phyloP scores from a whole-genome alignment of 2,113 vertebrate species.

The Spermophilus dauricus region DNA sequence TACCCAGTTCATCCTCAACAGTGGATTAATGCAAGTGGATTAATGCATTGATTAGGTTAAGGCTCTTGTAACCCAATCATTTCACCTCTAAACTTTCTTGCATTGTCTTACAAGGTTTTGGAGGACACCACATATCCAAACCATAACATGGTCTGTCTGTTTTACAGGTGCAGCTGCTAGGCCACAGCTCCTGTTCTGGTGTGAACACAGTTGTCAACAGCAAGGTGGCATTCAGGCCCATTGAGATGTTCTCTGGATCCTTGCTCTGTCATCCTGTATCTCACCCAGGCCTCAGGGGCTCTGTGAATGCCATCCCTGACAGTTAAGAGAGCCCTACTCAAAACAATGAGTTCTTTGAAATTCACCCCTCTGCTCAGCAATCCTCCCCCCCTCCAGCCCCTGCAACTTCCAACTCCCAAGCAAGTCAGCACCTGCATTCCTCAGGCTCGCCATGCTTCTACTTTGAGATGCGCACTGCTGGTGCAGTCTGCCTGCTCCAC shows the following conservation, averaged over 20 bases:
- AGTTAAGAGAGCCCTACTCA: not conserved
- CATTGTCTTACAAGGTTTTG: too few relatives aligned
- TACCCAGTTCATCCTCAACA: too few relatives aligned
- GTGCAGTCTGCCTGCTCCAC: not conserved
- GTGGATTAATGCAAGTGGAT: too few relatives aligned
- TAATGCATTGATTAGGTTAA: too few relatives aligned
- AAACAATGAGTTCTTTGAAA: not conserved
- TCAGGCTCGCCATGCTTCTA: not conserved
- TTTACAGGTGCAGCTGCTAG: not conserved
- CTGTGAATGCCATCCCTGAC: not conserved
- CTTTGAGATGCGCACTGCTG: fast-evolving
- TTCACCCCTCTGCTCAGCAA: too few relatives aligned
- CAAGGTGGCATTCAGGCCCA: not conserved
- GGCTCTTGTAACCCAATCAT: too few relatives aligned
- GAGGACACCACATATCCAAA: too few relatives aligned
- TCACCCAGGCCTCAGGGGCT: not conserved
- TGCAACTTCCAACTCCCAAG: not conserved
- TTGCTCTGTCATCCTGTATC: too few relatives aligned
- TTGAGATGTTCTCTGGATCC: not conserved
- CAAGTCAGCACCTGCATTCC: not conserved
- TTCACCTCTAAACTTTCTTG: too few relatives aligned
- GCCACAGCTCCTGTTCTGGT: not conserved
- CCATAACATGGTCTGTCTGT: not conserved
- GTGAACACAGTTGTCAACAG: not conserved
- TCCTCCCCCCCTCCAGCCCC: too few relatives aligned